Base-by-base conservation (phyloP, 2,113 vertebrate genomes). In the Xiphorhynchus elegans region DNA sequence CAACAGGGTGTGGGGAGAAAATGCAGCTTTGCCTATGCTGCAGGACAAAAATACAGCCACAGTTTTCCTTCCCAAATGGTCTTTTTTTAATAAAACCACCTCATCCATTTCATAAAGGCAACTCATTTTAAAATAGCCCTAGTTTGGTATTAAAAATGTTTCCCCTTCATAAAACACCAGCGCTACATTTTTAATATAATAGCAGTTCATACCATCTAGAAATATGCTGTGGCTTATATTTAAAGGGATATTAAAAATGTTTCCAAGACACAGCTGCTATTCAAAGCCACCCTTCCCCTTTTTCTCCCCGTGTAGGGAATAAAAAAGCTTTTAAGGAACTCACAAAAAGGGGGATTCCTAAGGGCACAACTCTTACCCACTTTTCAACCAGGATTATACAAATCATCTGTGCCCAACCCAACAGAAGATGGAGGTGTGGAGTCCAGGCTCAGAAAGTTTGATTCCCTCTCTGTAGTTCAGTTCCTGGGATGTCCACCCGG, bases 61-160 rank as follows among this genome's bases (percentile, higher is more conserved):
- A 39, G 17, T 64, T 62, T 72, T 68, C 58, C 73, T 35, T 76
- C 47, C 60, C 56, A 72, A 87, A 80, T 59, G 40, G 49, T 87
- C 81, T 83, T 72, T 94, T 83, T 95, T 16, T 68, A 95, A 94
- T 82, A 95, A 94, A 92, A 84, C 49, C 77, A 82, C 78, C 53
- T 83, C 63, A 87, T 69, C 74, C 49, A 50, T 94, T 95, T 87
- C 56, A 82, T 60, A 87, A 85, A 90, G 82, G 87, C 53, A 79
- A 76, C 75, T 93, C 37, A 68, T 80, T 97, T 91, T 66, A 88
- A 90, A 95, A 85, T 66, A 97, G 94, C 67, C n/a, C 77, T 46
- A 26, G 58, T 94, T 93, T 58, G 79, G 62, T 84, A 94, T 96
- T 91, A 89, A 89, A 92, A 95, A 83, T 35, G 42, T 87, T 96